Base-by-base conservation (phyloP, 2,797 vertebrate genomes). In the Propithecus perrieri region DNA sequence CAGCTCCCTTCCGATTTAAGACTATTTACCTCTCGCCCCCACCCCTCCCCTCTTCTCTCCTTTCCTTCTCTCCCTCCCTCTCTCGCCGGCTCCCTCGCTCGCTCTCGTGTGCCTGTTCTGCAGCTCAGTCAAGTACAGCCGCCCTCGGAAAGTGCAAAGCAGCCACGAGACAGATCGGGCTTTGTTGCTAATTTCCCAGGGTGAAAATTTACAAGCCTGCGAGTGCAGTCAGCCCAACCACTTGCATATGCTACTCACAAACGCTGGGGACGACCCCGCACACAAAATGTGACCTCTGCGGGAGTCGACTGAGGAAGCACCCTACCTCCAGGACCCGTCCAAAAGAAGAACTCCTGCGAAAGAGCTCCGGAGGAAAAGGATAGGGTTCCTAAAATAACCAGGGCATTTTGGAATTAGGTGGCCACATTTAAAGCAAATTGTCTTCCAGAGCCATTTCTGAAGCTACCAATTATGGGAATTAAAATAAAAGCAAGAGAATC, bases 141-240 rank as follows among this genome's bases (percentile, higher is more conserved):
- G 97, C 98, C 98, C 98, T 98, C 97, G 96, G 98, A 98, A 98
- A 98, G 98, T 98, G 98, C 98, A 98, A 98, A 98, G 98, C 98
- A 98, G 98, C 98, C 98, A 96, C 96, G 97, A 98, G 98, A 98
- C 98, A 98, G 98, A 98, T 98, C 98, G 98, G 98, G 98, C 98
- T 98, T 98, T 98, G 98, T 98, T 98, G 98, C 98, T 98, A 98
- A 98, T 98, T 98, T 98, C 99, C 98, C 98, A 98, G 98, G 98
- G 98, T 98, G 98, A 98, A 98, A 98, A 98, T 98, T 98, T 98
- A 98, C 98, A 98, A 98, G 98, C 97, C 97, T 96, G 98, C 89
- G 95, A 98, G 98, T 97, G 98, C 98, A 98, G 98, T 98, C 98
- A 97, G 98, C 97, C 97, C 97, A 96, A 96, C 96, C 97, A 97